phyloP scores from a whole-genome alignment of 2,113 vertebrate genomes.

The Diadophis punctatus region DNA sequence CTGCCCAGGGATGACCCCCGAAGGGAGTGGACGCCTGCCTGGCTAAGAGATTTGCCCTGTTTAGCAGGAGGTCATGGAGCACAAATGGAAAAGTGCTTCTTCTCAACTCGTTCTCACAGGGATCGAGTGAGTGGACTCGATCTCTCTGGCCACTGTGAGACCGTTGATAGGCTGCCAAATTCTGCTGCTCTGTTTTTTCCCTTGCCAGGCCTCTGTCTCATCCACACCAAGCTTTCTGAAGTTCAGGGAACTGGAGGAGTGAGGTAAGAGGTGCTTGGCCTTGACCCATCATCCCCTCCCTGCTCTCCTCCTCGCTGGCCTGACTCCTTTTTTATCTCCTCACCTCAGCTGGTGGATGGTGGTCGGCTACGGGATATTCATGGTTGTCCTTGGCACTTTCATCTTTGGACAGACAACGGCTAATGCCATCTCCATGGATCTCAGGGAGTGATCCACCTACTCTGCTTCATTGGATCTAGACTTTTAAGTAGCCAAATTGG shows the following conservation, averaged over 20 bases:
- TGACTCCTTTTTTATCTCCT: slow-evolving; percentile 21
- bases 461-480: neutral
- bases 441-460: slow-evolving; percentile 60
- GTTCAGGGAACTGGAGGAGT: slow-evolving; percentile 79
- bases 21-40: neutral
- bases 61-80: neutral
- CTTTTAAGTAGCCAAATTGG: neutral
- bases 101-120: neutral
- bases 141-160: neutral
- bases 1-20: neutral
- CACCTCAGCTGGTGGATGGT: slow-evolving; percentile 83
- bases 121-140: neutral
- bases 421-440: slow-evolving; percentile 75
- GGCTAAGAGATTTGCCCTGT: neutral
- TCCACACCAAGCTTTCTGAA: slow-evolving; percentile 91
- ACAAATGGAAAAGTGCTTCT: neutral
- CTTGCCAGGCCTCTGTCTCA: slow-evolving; percentile 83
- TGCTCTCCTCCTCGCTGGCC: too few species aligned
- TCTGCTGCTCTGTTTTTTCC: slow-evolving; percentile 24
- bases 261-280: slow-evolving; percentile 71
- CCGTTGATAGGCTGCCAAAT: neutral
- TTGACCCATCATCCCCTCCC: neutral
- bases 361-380: slow-evolving; percentile 77
- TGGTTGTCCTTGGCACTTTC: slow-evolving; percentile 82
- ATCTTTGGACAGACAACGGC: slow-evolving; percentile 86